Evolutionary conservation across 2,888 invertebrate genomes (phyloP).

Genomic region (Tetragonula carbonaria): DNA sequence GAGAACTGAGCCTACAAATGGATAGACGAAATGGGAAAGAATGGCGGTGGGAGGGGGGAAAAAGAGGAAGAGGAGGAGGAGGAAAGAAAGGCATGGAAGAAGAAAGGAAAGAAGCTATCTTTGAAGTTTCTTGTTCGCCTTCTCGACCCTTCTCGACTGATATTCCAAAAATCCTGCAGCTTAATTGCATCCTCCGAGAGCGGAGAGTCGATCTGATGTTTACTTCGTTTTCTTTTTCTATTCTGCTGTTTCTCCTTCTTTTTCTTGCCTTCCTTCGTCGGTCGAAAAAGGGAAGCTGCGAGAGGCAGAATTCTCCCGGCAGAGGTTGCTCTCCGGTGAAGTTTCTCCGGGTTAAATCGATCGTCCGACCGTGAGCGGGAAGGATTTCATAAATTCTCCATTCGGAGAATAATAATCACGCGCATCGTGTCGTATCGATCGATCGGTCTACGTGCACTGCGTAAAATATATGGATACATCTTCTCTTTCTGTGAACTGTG

Average conservation of each 20-base stretch:
- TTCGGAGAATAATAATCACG: slow-evolving; percentile 42
- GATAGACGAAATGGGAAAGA: neutral
- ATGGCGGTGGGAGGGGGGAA: neutral
- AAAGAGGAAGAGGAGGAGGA: too few species aligned
- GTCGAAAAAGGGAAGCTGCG: neutral
- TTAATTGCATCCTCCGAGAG: slow-evolving; percentile 45
- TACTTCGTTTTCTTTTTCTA: neutral
- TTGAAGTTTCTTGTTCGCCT: slow-evolving; percentile 1
- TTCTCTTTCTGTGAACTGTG: too few species aligned
- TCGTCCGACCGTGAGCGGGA: slow-evolving; percentile 9
- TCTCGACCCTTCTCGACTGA: slow-evolving; percentile 10
- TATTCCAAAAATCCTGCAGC: slow-evolving; percentile 49
- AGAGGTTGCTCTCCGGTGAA: neutral
- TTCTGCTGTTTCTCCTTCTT: neutral
- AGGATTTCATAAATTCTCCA: slow-evolving; percentile 38
- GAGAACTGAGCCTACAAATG: neutral
- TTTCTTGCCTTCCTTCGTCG: neutral
- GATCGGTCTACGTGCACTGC: neutral
- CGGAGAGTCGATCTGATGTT: slow-evolving; percentile 12
- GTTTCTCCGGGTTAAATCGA: slow-evolving; percentile 34
- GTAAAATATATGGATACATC: too few species aligned
- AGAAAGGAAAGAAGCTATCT: slow-evolving; percentile 11
- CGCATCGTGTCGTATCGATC: slow-evolving; percentile 17
- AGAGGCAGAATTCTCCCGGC: neutral
- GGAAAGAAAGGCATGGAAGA: neutral